Conservation (phyloP, 1,140 invertebrate species). For the Apocrypta bakeri region DNA sequence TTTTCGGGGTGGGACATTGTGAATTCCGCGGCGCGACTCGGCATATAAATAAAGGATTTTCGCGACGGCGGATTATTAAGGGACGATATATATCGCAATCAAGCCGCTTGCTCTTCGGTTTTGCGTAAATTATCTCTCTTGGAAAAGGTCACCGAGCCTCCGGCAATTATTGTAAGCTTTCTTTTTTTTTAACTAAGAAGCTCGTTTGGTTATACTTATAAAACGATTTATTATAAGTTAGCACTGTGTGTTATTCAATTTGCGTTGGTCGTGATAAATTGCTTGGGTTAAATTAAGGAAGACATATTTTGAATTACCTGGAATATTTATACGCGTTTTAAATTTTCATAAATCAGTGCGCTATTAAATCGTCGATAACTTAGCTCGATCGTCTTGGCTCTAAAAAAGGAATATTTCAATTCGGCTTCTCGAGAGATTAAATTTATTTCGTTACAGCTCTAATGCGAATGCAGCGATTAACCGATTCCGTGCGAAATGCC, state of each 20-base stretch:
- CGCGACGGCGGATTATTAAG: conserved; percentile 39
- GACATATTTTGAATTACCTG: background rate
- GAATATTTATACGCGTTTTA: too few species aligned
- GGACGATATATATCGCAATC: conserved; percentile 34
- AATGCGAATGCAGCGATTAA: too few species aligned
- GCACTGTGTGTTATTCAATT: background rate
- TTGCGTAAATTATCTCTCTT: conserved; percentile 9
- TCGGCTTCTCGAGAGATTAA: background rate
- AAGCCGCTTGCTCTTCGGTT: conserved; percentile 5
- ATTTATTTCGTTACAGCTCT: too few species aligned
- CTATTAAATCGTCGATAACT: conserved; percentile 6
- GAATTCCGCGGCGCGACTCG: conserved; percentile 18
- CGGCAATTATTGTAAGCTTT: background rate
- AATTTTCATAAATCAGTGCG: conserved; percentile 11
- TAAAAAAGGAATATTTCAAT: background rate
- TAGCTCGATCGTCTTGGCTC: background rate
- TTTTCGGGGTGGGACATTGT: conserved; percentile 26
- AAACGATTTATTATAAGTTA: background rate
- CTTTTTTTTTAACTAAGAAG: background rate
- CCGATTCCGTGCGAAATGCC: too few species aligned
- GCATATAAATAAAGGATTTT: conserved; percentile 52
- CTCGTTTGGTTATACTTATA: background rate
- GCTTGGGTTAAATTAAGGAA: background rate
- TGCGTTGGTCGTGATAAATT: background rate
- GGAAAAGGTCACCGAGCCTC: background rate